These are phyloP conservation scores for Mormyrus lacerda DNA, from an alignment of 2,113 vertebrate species.

Conservation along the genomic window DNA sequence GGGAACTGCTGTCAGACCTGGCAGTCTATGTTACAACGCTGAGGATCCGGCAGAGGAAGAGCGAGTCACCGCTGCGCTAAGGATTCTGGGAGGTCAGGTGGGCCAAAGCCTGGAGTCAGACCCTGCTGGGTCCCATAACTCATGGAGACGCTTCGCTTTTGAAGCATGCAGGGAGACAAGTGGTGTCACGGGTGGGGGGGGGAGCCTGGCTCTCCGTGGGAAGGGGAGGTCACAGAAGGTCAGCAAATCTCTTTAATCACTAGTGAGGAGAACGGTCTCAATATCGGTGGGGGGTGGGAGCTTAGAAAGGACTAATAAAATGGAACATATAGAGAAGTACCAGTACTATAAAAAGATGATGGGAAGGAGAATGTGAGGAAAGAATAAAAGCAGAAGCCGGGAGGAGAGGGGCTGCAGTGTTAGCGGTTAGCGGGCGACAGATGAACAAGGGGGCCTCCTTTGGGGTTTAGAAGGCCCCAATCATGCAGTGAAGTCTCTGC, in stretches of 20 bases:
- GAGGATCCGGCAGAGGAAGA: background rate
- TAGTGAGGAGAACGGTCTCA: slow-evolving; percentile 30
- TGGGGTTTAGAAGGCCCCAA: background rate
- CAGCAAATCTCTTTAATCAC: slow-evolving; percentile 57
- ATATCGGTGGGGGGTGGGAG: background rate
- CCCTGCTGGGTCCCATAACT: background rate
- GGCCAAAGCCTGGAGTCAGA: background rate
- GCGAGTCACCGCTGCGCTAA: background rate
- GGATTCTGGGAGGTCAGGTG: slow-evolving; percentile 10
- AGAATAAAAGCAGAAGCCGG: no score
- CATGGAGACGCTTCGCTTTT: background rate
- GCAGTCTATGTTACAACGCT: background rate
- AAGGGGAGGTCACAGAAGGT: slow-evolving; percentile 59
- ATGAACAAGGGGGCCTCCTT: background rate
- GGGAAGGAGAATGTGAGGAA: background rate
- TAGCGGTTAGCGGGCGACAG: background rate
- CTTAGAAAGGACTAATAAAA: background rate
- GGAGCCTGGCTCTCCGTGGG: slow-evolving; percentile 57
- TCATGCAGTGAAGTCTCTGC: slow-evolving; percentile 3
- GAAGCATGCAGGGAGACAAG: slow-evolving; percentile 24
- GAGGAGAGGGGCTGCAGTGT: background rate
- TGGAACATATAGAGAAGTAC: background rate
- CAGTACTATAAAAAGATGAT: background rate
- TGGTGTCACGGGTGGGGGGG: slow-evolving; percentile 26
- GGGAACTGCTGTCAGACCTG: background rate